Evolutionary conservation across 1,140 invertebrate species (phyloP).

Genomic region (Drosophila lacteicornis): DNA sequence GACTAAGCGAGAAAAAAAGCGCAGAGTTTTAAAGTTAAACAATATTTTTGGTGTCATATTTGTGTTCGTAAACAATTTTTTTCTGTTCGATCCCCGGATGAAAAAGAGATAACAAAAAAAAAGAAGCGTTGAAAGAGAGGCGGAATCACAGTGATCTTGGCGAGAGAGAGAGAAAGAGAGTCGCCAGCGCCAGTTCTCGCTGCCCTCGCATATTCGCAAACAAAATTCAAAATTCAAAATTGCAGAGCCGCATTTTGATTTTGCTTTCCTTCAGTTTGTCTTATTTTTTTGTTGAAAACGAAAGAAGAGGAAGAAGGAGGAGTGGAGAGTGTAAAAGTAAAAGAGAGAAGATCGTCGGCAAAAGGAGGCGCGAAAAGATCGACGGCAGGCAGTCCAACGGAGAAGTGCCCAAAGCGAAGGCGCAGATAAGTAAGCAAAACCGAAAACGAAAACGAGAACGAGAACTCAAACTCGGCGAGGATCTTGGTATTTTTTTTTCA

Average conservation of each 20-base stretch:
- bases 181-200: conserved; percentile 33
- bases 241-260: conserved; percentile 33
- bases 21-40: conserved; percentile 15
- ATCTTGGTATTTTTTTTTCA: conserved; percentile 34
- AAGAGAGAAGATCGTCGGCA: conserved; percentile 7
- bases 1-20: conserved; percentile 30
- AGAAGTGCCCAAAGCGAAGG: conserved; percentile 58
- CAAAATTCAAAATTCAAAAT: conserved; percentile 75
- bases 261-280: conserved; percentile 66
- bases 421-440: conserved; percentile 69
- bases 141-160: conserved; percentile 53
- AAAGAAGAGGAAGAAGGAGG: conserved; percentile 20
- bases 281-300: conserved; percentile 66
- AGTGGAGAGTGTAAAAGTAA: conserved; percentile 1
- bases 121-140: conserved; percentile 31
- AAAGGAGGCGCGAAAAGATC: conserved; percentile 22
- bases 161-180: conserved; percentile 18
- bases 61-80: conserved; percentile 76
- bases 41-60: conserved; percentile 51
- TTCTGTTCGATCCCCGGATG: conserved; percentile 59
- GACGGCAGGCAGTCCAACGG: conserved; percentile 41
- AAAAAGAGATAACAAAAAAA: conserved; percentile 30
- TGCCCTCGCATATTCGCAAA: conserved; percentile 49
- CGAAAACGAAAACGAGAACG: conserved; percentile 1
- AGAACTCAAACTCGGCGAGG: conserved; percentile 21